Evolutionary conservation across 2,113 vertebrate species (phyloP).

Genomic region (Sminthopsis crassicaudata): DNA sequence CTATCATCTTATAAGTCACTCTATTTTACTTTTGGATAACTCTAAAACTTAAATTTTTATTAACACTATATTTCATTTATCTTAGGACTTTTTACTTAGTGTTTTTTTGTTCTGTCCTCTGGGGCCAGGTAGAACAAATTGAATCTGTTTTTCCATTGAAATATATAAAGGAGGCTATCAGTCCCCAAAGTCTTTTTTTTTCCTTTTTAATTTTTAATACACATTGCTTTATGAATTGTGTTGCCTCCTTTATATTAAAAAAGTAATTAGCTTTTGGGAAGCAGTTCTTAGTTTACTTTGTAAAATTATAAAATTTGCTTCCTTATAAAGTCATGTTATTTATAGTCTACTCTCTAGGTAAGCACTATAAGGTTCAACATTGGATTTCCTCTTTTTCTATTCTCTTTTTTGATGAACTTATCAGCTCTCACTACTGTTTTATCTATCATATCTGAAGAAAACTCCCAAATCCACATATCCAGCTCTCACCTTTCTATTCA

Average conservation of each 20-base stretch:
- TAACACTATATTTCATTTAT: not conserved
- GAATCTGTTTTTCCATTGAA: not conserved
- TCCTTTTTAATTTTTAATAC: too few relatives aligned
- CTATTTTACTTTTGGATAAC: not conserved
- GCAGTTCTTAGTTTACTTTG: not conserved
- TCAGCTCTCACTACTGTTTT: not conserved
- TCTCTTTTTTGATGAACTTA: not conserved
- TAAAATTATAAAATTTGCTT: not conserved
- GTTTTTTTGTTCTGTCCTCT: not conserved
- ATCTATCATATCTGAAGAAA: not conserved
- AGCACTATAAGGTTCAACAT: not conserved
- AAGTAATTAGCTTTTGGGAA: too few relatives aligned
- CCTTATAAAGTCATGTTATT: not conserved
- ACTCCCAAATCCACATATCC: not conserved
- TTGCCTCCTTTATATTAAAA: too few relatives aligned
- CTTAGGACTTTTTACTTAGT: not conserved
- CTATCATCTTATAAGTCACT: not conserved
- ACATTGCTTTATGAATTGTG: too few relatives aligned
- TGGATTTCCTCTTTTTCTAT: not conserved
- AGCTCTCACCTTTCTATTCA: not conserved
- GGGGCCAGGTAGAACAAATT: not conserved
- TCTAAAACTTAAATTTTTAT: not conserved
- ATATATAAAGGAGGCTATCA: not conserved
- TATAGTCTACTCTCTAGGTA: not conserved
- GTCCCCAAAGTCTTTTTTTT: not conserved